Base-by-base conservation (phyloP, 1,140 invertebrate species). In the Olivierus martensii region DNA sequence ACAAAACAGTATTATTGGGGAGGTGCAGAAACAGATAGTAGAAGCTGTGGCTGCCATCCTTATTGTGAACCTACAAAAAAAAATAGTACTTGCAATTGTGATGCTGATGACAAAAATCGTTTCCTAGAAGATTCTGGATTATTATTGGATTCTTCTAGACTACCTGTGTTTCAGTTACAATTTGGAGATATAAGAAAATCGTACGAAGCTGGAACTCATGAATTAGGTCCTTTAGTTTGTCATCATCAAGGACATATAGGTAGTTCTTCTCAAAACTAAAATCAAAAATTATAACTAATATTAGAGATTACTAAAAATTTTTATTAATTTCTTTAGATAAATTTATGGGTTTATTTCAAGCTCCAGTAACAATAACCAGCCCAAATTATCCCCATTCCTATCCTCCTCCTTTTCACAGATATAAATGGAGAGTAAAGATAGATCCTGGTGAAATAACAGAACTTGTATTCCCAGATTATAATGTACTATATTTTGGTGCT, bases 81-180 rank as follows among this genome's bases (percentile, higher is more conserved):
- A 14, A 63, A 63, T 37, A 58, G 57, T 11, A 63, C 62, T 5
- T 63, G 62, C 28, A 63, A 63, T 38, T 63, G 62, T 45, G 62
- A 63, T 38, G 55, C 60, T 17, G 61, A 63, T 9, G 11, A 47
- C 18, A 63, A 63, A 43, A n/a, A 49, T 7, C 35, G 49, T 19
- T 63, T 59, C 59, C 39, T 61, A 11, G 48, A 59, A 41, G 62
- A 63, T 46, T 59, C 58, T 3, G 62, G 62, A 0, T 44, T 63
- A 6, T 45, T 63, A 4, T 41, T 63, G 6, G 62, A 63, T 28
- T 47, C 43, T 10, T 48, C 35, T 12, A 39, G 59, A 21, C 42
- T 63, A 15, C 62, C 62, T n/a, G 62, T 63, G 10, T 47, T 63
- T 0, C 62, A 63, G 44, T 36, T 63, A 12, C 43, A 61, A 12